These are phyloP conservation scores for Troides aeacus DNA, from an alignment of 2,888 invertebrate genomes.

Conservation along the genomic window DNA sequence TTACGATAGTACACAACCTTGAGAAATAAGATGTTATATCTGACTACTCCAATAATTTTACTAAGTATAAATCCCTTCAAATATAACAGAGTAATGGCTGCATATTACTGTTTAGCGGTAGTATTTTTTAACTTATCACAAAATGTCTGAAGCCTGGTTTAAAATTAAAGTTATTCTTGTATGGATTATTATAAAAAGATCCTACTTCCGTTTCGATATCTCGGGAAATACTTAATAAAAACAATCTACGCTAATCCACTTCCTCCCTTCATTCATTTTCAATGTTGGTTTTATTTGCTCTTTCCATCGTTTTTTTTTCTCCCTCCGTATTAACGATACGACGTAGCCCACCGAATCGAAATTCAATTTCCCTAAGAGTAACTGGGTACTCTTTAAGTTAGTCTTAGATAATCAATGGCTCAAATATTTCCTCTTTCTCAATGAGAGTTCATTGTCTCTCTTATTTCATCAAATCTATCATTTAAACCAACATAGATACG, in stretches of 20 bases:
- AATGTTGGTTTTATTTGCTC: conserved; percentile 24
- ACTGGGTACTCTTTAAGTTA: conserved; percentile 19
- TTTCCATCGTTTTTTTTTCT: conserved; percentile 17
- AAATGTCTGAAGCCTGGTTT: too few species aligned
- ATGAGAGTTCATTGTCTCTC: conserved; percentile 21
- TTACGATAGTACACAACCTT: too few species aligned
- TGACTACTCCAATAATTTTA: too few species aligned
- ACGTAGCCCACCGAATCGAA: conserved; percentile 19
- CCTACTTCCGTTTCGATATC: conserved; percentile 1
- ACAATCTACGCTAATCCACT: conserved; percentile 20
- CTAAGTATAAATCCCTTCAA: too few species aligned
- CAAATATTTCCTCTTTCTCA: conserved; percentile 23
- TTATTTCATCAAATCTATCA: not conserved
- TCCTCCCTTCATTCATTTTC: conserved; percentile 17
- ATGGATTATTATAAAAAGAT: not conserved
- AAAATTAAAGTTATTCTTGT: not conserved
- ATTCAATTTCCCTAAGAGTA: conserved; percentile 28
- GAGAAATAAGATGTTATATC: too few species aligned
- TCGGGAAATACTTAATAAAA: conserved; percentile 17
- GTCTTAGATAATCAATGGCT: conserved; percentile 26
- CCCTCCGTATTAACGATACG: conserved; percentile 23
- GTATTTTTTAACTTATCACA: too few species aligned
- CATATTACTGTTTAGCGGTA: too few species aligned
- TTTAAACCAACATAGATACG: not conserved
- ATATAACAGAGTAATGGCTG: too few species aligned